These are phyloP conservation scores for Megamerina dolium DNA, from an alignment of 2,888 invertebrate species.

Conservation along the genomic window DNA sequence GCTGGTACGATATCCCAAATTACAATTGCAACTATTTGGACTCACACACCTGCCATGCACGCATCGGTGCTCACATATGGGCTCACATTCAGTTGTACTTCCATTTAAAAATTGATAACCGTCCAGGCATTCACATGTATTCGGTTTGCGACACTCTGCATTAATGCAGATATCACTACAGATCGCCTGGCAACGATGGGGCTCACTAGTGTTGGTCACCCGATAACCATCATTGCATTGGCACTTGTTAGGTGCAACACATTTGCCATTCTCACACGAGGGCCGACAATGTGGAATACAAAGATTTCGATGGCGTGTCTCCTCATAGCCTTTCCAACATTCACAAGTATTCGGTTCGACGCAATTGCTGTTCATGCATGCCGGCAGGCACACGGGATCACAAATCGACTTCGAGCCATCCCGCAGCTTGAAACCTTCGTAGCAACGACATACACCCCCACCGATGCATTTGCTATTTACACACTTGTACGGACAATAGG, in stretches of 20 bases:
- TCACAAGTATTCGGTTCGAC: constrained; percentile 43
- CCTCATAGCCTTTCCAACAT: constrained; percentile 40
- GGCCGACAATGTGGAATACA: constrained; percentile 41
- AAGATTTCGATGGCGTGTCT: constrained; percentile 33
- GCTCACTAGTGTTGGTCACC: constrained; percentile 31
- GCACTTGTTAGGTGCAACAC: constrained; percentile 50
- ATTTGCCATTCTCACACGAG: constrained; percentile 47
- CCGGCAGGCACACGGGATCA: constrained; percentile 42
- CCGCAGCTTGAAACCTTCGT: constrained; percentile 47
- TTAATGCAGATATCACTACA: constrained; percentile 40
- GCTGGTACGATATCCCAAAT: constrained; percentile 42
- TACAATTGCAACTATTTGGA: constrained; percentile 53
- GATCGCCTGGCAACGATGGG: constrained; percentile 33
- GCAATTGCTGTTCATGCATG: constrained; percentile 49
- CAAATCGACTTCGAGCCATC: constrained; percentile 35
- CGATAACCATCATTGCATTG: constrained; percentile 48
- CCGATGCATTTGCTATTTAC: constrained; percentile 52
- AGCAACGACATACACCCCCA: constrained; percentile 53
- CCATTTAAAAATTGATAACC: constrained; percentile 40
- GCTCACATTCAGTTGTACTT: constrained; percentile 39
- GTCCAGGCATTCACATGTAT: constrained; percentile 52
- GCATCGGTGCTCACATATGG: constrained; percentile 37
- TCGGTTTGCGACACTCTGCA: constrained; percentile 54
- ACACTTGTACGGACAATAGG: constrained; percentile 39
- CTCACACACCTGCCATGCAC: constrained; percentile 37